Evolutionary conservation across 2,113 vertebrate species (phyloP).

Genomic region (Nibea albiflora): DNA sequence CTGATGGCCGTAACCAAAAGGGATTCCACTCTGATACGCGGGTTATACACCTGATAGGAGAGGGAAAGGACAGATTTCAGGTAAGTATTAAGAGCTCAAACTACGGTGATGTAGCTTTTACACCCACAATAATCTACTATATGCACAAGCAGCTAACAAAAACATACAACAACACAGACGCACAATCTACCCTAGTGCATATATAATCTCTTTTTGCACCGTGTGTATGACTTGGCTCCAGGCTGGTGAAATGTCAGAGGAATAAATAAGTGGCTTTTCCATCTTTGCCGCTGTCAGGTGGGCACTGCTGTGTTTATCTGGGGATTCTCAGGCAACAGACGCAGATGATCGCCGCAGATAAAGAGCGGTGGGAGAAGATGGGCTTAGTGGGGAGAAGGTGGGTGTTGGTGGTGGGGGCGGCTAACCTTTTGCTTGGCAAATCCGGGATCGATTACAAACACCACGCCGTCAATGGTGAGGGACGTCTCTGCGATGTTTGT

Average conservation of each 20-base stretch:
- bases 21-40: slow-evolving; percentile 95
- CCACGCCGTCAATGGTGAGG: slow-evolving; percentile 96
- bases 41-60: slow-evolving; percentile 91
- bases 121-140: slow-evolving; percentile 17
- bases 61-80: not conserved
- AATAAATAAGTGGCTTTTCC: slow-evolving; percentile 82
- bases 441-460: slow-evolving; percentile 98
- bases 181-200: slow-evolving; percentile 49
- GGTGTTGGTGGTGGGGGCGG: not conserved
- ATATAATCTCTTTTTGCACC: slow-evolving; percentile 67
- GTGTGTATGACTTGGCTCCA: slow-evolving; percentile 73
- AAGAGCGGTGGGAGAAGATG: slow-evolving; percentile 54
- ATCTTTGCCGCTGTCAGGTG: slow-evolving; percentile 78
- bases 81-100: not conserved
- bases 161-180: slow-evolving; percentile 23
- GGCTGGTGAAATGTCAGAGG: slow-evolving; percentile 83
- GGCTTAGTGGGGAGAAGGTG: not conserved
- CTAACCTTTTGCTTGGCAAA: slow-evolving; percentile 99
- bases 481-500: slow-evolving; percentile 99
- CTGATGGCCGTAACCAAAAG: slow-evolving; percentile 96
- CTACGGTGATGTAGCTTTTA: not conserved
- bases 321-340: slow-evolving; percentile 80
- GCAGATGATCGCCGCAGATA: slow-evolving; percentile 78
- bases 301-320: slow-evolving; percentile 78
- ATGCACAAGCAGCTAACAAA: slow-evolving; percentile 27